These are phyloP conservation scores for Cygnus olor DNA, from an alignment of 2,797 vertebrate species.

Conservation along the genomic window DNA sequence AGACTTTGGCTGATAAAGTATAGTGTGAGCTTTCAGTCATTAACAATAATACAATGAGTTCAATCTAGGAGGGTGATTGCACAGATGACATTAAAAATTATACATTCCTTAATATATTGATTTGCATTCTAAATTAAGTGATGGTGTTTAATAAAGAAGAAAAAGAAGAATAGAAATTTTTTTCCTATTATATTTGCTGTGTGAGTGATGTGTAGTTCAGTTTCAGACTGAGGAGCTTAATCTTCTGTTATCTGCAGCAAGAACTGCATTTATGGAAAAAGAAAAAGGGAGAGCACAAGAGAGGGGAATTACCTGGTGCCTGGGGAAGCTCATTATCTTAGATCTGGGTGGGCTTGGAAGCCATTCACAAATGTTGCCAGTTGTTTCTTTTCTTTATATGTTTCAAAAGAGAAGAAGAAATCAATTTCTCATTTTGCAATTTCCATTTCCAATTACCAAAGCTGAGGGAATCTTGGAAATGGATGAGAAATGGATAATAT, in stretches of 20 bases:
- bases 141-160: constrained; percentile 56
- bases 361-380: background rate
- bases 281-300: background rate
- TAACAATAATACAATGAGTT: constrained; percentile 66
- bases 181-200: constrained; percentile 1
- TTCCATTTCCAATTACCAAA: constrained; percentile 60
- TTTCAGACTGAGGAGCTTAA: constrained; percentile 33
- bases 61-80: constrained; percentile 60
- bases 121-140: constrained; percentile 69
- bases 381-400: constrained; percentile 29
- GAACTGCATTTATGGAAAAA: background rate
- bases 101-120: constrained; percentile 64
- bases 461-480: constrained; percentile 6
- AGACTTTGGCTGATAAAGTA: constrained; percentile 71
- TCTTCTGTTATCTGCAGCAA: constrained; percentile 33
- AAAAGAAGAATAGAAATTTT: background rate
- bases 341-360: constrained; percentile 33
- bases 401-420: constrained; percentile 47
- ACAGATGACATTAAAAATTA: constrained; percentile 62
- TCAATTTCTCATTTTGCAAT: constrained; percentile 54
- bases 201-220: constrained; percentile 6
- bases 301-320: constrained; percentile 4
- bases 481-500: constrained; percentile 45
- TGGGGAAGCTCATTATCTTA: constrained; percentile 15
- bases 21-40: constrained; percentile 55